A percentile compares a stretch with the other conserved stretches of the same genome.
These are phyloP conservation scores for Furcifer pardalis DNA, from an alignment of 2,797 vertebrate genomes.

Conservation along the genomic window DNA sequence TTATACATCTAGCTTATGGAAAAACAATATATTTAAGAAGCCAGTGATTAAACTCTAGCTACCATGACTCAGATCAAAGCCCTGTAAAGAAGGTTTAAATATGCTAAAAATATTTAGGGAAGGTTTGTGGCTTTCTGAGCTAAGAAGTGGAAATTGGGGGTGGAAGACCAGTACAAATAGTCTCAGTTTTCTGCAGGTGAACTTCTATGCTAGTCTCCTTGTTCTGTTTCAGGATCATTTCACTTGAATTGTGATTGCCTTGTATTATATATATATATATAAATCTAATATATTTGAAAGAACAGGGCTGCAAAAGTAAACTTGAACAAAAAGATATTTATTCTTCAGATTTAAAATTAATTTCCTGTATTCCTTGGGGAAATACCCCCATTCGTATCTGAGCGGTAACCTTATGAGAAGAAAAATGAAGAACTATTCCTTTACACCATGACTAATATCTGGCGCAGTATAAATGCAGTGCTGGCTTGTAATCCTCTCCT, in stretches of 20 bases:
- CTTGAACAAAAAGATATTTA: slow-evolving; percentile 74
- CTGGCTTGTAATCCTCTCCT: slow-evolving; percentile 64
- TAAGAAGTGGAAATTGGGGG: slow-evolving; percentile 14
- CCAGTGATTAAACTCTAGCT: slow-evolving; percentile 44
- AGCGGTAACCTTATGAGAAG: slow-evolving; percentile 71
- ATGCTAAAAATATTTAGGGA: slow-evolving; percentile 12
- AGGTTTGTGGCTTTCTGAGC: slow-evolving; percentile 7
- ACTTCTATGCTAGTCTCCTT: slow-evolving; percentile 52
- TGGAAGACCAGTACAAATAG: slow-evolving; percentile 1
- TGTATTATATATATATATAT: slow-evolving; percentile 60
- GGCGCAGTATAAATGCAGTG: slow-evolving; percentile 73
- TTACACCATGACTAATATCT: slow-evolving; percentile 66
- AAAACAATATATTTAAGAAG: slow-evolving; percentile 59
- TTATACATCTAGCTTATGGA: slow-evolving; percentile 64
- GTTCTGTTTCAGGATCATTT: slow-evolving; percentile 68
- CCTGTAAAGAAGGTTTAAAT: slow-evolving; percentile 33
- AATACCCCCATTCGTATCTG: slow-evolving; percentile 68
- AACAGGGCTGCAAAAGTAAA: slow-evolving; percentile 72
- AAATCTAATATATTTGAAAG: slow-evolving; percentile 63
- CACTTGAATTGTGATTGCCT: slow-evolving; percentile 66
- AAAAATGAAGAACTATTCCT: slow-evolving; percentile 74
- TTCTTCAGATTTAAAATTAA: slow-evolving; percentile 82
- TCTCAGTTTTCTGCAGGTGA: slow-evolving; percentile 28
- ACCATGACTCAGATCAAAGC: slow-evolving; percentile 35
- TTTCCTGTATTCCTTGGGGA: slow-evolving; percentile 78